Base-by-base conservation (phyloP, 2,888 invertebrate species). In the Hypselothyrea guttata region DNA sequence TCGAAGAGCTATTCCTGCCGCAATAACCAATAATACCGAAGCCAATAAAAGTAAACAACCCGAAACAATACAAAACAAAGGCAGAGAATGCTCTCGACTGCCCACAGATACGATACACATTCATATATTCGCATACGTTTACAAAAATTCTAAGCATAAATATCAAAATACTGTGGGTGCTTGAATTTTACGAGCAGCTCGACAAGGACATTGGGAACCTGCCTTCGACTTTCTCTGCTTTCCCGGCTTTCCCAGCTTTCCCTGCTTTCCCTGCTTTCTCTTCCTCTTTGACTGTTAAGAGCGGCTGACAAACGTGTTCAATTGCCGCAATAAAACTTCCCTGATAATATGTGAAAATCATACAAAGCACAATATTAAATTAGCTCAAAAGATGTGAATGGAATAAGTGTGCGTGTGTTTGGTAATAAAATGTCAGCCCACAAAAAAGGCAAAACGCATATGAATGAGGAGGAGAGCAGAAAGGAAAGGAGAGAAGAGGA, bases 341-440 rank as follows among this genome's bases (percentile, higher is more conserved):
- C 74, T 70, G 82, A 82, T 82, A 82, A 82, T 84, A 82, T 82
- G 81, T 84, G 81, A 82, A 82, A 82, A 82, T 82, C 81, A 82
- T 82, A 84, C 81, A 82, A 82, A 82, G 81, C 84, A 84, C 84
- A 82, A 82, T 82, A 82, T 82, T 82, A 82, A 82, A 82, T 84
- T 82, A 82, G 84, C 74, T 58, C 65, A 74, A 69, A 68, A 75
- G 62, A 63, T 61, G 52, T 53, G 56, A 45, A 60, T 55, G 33
- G 48, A 40, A 60, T 60, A 45, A 40, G 44, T 40, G 30, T 11
- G 7, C 13, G 8, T 18, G 12, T 30, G 42, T 53, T 45, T 34
- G 53, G 53, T 56, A 53, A 69, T 69, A 71, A 77, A 81, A 77
- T 66, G 82, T 59, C 78, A 77, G 55, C 61, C 52, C 48, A 45